Evolutionary conservation across 2,797 vertebrate species (phyloP).

Genomic region (Psittacula derbiana): DNA sequence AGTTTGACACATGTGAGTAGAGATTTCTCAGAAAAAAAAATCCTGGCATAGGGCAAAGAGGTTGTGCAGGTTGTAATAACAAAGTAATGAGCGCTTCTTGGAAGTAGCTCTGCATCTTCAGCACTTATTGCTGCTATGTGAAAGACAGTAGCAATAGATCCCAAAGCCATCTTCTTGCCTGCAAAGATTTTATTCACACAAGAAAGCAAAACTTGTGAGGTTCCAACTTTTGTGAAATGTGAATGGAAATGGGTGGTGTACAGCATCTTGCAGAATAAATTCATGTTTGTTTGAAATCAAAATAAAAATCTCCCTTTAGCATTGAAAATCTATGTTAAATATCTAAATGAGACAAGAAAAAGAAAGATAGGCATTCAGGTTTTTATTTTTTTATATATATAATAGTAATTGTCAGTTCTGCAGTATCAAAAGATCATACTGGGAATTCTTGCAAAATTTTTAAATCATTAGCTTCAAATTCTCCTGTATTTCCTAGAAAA

Average conservation of each 20-base stretch:
- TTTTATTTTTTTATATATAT: background rate
- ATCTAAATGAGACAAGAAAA: background rate
- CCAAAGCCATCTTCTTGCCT: background rate
- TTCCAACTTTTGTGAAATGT: background rate
- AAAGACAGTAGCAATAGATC: background rate
- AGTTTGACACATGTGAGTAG: background rate
- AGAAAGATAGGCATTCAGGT: background rate
- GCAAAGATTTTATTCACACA: background rate
- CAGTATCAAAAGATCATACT: background rate
- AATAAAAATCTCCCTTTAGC: background rate
- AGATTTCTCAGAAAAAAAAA: background rate
- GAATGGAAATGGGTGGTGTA: background rate
- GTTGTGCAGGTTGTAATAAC: background rate
- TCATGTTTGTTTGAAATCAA: background rate
- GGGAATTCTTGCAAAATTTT: background rate
- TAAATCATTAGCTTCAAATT: background rate
- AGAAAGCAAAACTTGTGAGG: background rate
- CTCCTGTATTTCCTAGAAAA: background rate
- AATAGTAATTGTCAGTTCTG: background rate
- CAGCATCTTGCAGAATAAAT: background rate
- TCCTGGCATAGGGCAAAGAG: background rate
- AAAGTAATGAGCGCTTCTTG: fast-evolving
- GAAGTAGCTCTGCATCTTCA: background rate
- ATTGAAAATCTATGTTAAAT: background rate
- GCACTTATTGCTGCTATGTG: background rate